phyloP scores from a whole-genome alignment of 2,797 vertebrate species.

The Neosilurus hyrtlii region DNA sequence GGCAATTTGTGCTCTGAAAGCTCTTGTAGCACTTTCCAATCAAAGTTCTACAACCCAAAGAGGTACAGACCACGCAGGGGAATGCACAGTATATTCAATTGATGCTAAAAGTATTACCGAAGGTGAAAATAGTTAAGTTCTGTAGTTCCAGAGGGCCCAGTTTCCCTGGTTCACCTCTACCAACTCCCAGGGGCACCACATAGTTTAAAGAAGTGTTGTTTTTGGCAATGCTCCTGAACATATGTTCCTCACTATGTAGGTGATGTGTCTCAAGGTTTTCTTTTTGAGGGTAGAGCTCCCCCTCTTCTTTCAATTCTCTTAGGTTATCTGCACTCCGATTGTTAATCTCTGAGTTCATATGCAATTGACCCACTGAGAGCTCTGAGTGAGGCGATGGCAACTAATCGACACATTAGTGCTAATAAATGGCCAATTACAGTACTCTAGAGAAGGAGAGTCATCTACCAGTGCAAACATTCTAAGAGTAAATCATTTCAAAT shows the following conservation, averaged over 20 bases:
- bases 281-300: constrained; percentile 26
- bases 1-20: neutral
- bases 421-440: constrained; percentile 39
- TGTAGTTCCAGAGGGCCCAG: constrained; percentile 38
- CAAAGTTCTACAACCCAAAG: neutral
- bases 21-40: neutral
- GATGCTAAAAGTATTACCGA: constrained; percentile 19
- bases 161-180: constrained; percentile 46
- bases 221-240: constrained; percentile 56
- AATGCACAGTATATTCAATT: constrained; percentile 9
- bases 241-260: constrained; percentile 50
- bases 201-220: constrained; percentile 55
- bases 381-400: constrained; percentile 28
- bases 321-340: constrained; percentile 45
- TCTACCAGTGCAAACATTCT: constrained; percentile 33
- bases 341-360: constrained; percentile 37
- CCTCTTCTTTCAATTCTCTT: constrained; percentile 37
- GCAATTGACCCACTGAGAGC: constrained; percentile 38
- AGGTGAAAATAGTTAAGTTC: constrained; percentile 34
- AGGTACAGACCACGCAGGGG: neutral
- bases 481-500: constrained; percentile 47
- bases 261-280: constrained; percentile 49
- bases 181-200: constrained; percentile 50
- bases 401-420: constrained; percentile 43
- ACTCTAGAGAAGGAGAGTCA: constrained; percentile 15